Base-by-base conservation (phyloP, 2,888 invertebrate species). In the Tachina fera region DNA sequence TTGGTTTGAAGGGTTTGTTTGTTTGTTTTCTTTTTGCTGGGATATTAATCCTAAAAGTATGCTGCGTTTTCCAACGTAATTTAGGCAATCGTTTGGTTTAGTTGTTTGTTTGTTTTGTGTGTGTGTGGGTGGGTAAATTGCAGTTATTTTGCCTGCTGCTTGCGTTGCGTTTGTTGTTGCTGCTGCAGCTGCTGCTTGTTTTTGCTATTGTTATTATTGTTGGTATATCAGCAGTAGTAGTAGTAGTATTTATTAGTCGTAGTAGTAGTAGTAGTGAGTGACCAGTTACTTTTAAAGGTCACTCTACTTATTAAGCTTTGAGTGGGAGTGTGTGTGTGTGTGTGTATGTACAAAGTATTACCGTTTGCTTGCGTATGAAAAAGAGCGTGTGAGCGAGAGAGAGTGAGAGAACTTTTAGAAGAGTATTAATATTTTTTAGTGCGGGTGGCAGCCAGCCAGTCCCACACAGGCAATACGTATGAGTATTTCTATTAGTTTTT, bases 271-370 rank as follows among this genome's bases (percentile, higher is more conserved):
- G 78, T 77, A 65, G 70, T 75, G 31, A 75, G 81, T 86, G 86
- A 72, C 86, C 83, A 86, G 77, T 83, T 77, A 78, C 72, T 83
- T 86, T 83, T 86, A 86, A 86, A 86, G 86, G 86, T 86, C 86
- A 86, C 86, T 80, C 86, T 80, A 80, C 72, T 78, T 61, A 74
- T 67, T 72, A 80, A 86, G 83, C 86, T 83, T 78, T 75, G 51
- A 31, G 45, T 16, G 68, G 22, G 47, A 56, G 41, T 45, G 13
- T 31, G 13, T 31, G 13, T 16, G 4, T 68, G 19, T 8, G 22
- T 16, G 22, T 56, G 10, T 22, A 41, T 45, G 45, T 65, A 10
- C 9, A 43, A 45, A 14, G 10, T 65, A 4, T 45, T 71, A 60
- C 47, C 41, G 58, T 58, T 51, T 47, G 11, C 49, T 58, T 61